A percentile compares a stretch with the other conserved stretches of the same genome.
Conservation (phyloP, 2,797 vertebrate genomes). For the Bucorvus abyssinicus region DNA sequence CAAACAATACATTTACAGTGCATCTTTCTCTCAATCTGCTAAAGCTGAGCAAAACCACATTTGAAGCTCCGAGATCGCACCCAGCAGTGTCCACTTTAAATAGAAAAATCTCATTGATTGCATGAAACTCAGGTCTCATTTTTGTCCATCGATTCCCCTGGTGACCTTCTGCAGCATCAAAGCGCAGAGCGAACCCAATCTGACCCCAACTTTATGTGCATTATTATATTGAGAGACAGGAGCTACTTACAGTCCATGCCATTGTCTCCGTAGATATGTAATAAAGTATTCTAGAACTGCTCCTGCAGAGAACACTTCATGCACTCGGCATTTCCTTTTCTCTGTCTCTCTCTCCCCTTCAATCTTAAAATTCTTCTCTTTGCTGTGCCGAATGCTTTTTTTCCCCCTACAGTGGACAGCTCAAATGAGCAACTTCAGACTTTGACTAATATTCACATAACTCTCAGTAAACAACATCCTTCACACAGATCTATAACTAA, state of each 20-base stretch:
- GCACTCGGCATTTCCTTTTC: constrained; percentile 70
- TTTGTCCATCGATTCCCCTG: constrained; percentile 87
- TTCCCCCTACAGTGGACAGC: constrained; percentile 32
- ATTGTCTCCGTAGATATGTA: constrained; percentile 77
- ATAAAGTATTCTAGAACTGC: constrained; percentile 82
- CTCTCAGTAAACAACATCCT: constrained; percentile 74
- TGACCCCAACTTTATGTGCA: constrained; percentile 90
- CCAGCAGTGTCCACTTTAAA: constrained; percentile 89
- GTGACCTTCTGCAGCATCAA: constrained; percentile 95
- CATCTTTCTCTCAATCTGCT: constrained; percentile 68
- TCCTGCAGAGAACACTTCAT: constrained; percentile 76
- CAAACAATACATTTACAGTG: constrained; percentile 66
- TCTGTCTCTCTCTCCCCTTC: constrained; percentile 36
- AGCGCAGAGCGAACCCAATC: constrained; percentile 90
- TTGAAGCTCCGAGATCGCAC: constrained; percentile 85
- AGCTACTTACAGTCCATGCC: constrained; percentile 80
- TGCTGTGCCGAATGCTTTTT: constrained; percentile 45
- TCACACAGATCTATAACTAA: constrained; percentile 78
- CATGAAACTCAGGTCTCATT: constrained; percentile 84
- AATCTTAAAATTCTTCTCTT: constrained; percentile 72
- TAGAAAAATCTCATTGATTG: constrained; percentile 89
- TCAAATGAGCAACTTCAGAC: constrained; percentile 74
- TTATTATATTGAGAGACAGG: constrained; percentile 82
- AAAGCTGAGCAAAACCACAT: constrained; percentile 82
- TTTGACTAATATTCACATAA: constrained; percentile 74